Evolutionary conservation across 1,140 invertebrate genomes (phyloP), one percentile per base, ranked within the genome.

Genomic region (Anoplolepis gracilipes): DNA sequence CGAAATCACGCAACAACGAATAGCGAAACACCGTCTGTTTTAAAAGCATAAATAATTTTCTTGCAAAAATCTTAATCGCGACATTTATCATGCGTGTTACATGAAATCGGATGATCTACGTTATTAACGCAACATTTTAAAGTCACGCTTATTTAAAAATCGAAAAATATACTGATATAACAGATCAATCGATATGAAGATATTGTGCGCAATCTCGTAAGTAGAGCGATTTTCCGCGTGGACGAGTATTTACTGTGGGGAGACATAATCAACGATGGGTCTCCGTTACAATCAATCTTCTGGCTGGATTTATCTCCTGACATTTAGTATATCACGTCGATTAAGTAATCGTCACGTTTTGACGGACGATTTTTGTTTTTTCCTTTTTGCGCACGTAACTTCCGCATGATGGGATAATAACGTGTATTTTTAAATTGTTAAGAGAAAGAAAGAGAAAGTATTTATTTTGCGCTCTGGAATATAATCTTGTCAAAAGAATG

Each of bases 361-460:
- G n/a, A n/a, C n/a, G n/a, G n/a, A n/a, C n/a, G n/a, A 67, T 85
- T 87, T 65, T 70, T 64, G 53, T n/a, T 73, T 19, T 28, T 73
- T 19, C 8, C 73, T 7, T 57, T 57, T 19, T n/a, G n/a, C n/a
- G n/a, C n/a, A n/a, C n/a, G n/a, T n/a, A n/a, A n/a, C n/a, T n/a
- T n/a, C n/a, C 30, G 46, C 46, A 6, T 33, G 42, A n/a, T 19
- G 6, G 49, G 69, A 25, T n/a, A 72, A 22, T 72, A 42, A 70
- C 42, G 67, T 30, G 3, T 42, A 8, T 49, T n/a, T 13, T 3
- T n/a, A 70, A 70, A 70, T 49, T 49, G 25, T 70, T 70, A 5
- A 70, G 30, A 70, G 67, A 22, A 49, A 39, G 36, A 39, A 7
- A n/a, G n/a, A n/a, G n/a, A n/a, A 6, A 39, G 7, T 39, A 39